Evolutionary conservation across 2,888 invertebrate genomes (phyloP), one percentile per base, ranked within the genome.

Genomic region (Nomada goodeniana): DNA sequence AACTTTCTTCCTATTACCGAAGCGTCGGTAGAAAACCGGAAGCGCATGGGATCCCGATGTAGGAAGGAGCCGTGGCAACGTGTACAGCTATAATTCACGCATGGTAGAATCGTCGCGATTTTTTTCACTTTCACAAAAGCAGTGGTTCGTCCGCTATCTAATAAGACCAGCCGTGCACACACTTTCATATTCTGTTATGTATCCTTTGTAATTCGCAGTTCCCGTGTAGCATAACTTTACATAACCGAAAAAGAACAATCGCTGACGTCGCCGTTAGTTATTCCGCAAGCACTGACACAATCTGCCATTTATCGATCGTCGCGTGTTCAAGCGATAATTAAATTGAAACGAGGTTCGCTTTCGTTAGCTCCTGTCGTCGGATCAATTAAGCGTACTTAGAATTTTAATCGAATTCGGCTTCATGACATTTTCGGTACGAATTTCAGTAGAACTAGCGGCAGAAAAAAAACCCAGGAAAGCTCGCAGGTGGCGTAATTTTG

Each of bases 101-200:
- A 92, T 89, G 89, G 91, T 82, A 83, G 91, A 91, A 89, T 91
- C 90, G 91, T 92, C 91, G 89, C 84, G 86, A 91, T 91, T 92
- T 90, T 91, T 91, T 91, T 89, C 85, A 92, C 92, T 92, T 92
- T 92, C 92, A 91, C 91, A 85, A 90, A 90, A 89, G 72, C 74
- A 23, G 53, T 68, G 68, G 83, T 61, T 78, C 82, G 67, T 76
- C 42, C 76, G 59, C 72, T 77, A 53, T 78, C 68, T 57, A 76
- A 59, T 26, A 73, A 84, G 60, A 77, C 60, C 23, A 50, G 26
- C 18, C 44, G 47, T 44, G 18, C 50, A 20, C 55, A 67, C 64
- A 69, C 81, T 75, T 85, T 81, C 80, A 69, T 78, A 63, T 72
- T 69, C 52, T 55, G 76, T 80, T 76, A 71, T 73, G 76, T 55